Evolutionary conservation across 2,797 vertebrate genomes (phyloP), one percentile per base, ranked within the genome.

Genomic region (Miichthys miiuy): DNA sequence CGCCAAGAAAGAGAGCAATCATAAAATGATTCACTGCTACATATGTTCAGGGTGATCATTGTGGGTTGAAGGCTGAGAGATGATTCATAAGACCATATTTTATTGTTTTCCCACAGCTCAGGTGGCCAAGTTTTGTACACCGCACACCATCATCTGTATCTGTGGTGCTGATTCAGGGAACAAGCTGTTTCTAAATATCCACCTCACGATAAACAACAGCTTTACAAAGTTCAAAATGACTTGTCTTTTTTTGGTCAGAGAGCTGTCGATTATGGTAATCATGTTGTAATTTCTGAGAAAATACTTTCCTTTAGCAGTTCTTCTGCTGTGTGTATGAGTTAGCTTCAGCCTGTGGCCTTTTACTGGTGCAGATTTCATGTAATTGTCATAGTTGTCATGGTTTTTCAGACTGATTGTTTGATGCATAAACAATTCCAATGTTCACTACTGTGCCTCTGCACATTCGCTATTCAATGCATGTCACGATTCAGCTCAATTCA

Each of bases 31-130:
- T 80, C 66, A 75, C 25, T 10, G n/a, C 60, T 52, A 42, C 68
- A 42, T 69, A 50, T 77, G 73, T 58, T 78, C 63, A 78, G 67
- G 7, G 2, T 58, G 52, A 68, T 69, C 47, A 25, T 17, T 56
- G 77, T 69, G 58, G 75, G 52, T 23, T 80, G 71, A 79, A 51
- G 38, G 23, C 69, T 66, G 77, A 67, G 57, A 17, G 57, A 81
- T 82, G 77, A 81, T 46, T 81, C 69, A 65, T 46, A 18, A 48
- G 8, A 74, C 20, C 48, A 41, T 16, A 46, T 73, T 82, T 55
- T 23, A 70, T 65, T 77, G 47, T 80, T 78, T 47, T 38, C 21
- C 7, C n/a, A 10, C n/a, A 0, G 56, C 68, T 72, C 60, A 52
- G 14, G 38, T 11, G 16, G 13, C 5, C 50, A 47, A 14, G 54